These are phyloP conservation scores for Serrognathus titanus DNA, from an alignment of 2,888 invertebrate genomes.

Conservation along the genomic window DNA sequence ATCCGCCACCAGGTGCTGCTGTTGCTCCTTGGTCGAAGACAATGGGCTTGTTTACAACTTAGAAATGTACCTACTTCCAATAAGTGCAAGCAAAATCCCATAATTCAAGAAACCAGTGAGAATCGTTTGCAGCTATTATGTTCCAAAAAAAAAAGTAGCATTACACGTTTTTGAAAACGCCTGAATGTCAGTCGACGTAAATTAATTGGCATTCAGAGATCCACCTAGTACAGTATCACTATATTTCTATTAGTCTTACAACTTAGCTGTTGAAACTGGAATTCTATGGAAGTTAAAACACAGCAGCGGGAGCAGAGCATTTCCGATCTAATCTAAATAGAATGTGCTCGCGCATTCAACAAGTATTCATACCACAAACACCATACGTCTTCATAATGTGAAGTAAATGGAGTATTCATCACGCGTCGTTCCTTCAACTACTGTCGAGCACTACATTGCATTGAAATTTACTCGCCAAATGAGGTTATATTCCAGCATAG, in stretches of 20 bases:
- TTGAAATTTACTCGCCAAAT: no score
- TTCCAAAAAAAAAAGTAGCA: no score
- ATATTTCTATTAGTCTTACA: neutral
- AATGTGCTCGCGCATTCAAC: neutral
- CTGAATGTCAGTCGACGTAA: neutral
- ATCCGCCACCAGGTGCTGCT: slow-evolving; percentile 8
- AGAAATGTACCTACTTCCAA: slow-evolving; percentile 8
- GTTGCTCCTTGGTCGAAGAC: slow-evolving; percentile 5
- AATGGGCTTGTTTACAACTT: slow-evolving; percentile 11
- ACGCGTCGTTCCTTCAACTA: neutral
- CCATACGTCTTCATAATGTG: neutral
- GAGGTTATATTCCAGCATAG: no score
- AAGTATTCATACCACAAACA: neutral
- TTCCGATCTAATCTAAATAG: slow-evolving; percentile 1
- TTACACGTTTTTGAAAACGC: neutral
- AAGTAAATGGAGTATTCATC: neutral
- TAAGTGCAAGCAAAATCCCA: slow-evolving; percentile 6
- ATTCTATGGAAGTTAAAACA: no score
- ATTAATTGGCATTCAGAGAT: neutral
- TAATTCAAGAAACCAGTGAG: neutral
- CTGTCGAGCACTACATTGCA: no score
- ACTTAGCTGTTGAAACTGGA: no score
- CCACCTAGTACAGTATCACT: neutral
- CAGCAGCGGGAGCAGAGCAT: neutral
- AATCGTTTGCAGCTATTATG: no score